Evolutionary conservation across 2,113 vertebrate species (phyloP).

Genomic region (Limnothrissa miodon): DNA sequence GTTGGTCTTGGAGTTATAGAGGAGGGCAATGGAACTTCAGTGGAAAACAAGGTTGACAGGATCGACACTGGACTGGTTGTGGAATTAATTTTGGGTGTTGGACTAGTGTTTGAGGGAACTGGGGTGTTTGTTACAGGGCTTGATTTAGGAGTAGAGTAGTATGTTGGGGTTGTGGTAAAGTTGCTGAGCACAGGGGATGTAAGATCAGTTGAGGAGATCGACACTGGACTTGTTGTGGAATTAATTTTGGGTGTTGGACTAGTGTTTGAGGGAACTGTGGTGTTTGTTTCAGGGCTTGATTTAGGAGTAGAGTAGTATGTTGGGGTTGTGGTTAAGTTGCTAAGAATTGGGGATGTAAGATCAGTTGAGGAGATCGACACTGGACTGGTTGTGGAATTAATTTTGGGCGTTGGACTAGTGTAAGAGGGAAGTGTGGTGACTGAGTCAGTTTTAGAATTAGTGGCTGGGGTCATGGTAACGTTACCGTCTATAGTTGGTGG

Average conservation of each 20-base stretch:
- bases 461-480: not conserved
- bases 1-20: not conserved
- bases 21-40: not conserved
- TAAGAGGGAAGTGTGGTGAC: not conserved
- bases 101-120: too few relatives aligned
- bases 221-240: constrained; percentile 15
- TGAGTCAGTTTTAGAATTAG: not conserved
- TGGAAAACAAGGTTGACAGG: too few relatives aligned
- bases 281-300: not conserved
- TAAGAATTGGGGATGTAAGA: too few relatives aligned
- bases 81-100: not conserved
- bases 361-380: not conserved
- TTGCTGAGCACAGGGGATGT: not conserved
- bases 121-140: too few relatives aligned
- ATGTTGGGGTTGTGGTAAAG: too few relatives aligned
- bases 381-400: not conserved
- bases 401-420: not conserved
- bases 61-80: not conserved
- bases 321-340: not conserved
- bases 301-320: not conserved
- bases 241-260: not conserved
- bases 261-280: not conserved
- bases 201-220: not conserved
- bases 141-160: too few relatives aligned
- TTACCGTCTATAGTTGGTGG: not conserved